Conservation (phyloP, 2,113 vertebrate genomes). For the Chauna torquata region DNA sequence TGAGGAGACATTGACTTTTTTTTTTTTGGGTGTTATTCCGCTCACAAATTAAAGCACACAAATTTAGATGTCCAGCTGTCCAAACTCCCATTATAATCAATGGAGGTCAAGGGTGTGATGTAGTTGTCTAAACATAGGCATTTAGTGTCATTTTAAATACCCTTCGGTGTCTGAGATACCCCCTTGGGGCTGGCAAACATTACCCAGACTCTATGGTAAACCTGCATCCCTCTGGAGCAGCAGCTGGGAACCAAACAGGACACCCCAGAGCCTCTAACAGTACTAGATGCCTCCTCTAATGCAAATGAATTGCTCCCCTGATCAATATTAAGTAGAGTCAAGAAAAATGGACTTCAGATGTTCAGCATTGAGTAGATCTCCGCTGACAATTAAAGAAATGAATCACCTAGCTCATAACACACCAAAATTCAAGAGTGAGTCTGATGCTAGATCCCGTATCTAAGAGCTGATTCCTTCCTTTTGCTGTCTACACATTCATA, state of each 20-base stretch:
- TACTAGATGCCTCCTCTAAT: background rate
- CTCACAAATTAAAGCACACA: background rate
- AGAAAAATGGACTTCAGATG: background rate
- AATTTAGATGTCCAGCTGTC: background rate
- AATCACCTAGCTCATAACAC: background rate
- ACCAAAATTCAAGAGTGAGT: background rate
- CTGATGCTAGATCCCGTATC: background rate
- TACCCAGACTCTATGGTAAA: background rate
- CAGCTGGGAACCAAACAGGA: background rate
- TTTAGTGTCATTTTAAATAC: background rate
- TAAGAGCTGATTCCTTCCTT: background rate
- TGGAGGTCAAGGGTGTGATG: background rate
- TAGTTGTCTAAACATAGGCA: background rate
- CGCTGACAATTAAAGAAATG: background rate
- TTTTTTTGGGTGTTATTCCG: background rate
- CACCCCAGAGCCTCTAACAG: background rate
- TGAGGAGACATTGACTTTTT: background rate
- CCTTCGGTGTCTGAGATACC: background rate
- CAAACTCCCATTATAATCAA: background rate
- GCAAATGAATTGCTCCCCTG: background rate
- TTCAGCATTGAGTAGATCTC: background rate
- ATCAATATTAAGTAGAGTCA: background rate
- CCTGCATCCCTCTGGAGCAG: background rate
- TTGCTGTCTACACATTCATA: background rate
- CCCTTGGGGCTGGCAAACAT: background rate